Conservation (phyloP, 92 coral and sea anemone species). For the Porites evermanni region DNA sequence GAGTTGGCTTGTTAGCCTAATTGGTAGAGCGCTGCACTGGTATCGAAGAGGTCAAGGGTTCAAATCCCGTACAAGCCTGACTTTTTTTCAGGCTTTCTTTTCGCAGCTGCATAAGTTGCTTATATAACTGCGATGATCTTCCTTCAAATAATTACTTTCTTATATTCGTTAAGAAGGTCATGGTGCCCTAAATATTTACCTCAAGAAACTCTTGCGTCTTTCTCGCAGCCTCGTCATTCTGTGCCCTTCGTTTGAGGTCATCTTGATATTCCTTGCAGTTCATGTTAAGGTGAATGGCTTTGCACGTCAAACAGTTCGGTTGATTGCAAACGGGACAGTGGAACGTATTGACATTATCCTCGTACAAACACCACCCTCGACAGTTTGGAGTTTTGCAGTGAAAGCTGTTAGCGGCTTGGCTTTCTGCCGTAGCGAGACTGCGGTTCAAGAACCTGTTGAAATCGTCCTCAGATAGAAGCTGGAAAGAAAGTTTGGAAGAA, state of each 20-base stretch:
- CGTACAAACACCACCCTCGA: constrained; percentile 98
- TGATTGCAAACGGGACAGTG: constrained; percentile 89
- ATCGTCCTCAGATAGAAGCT: constrained; percentile 88
- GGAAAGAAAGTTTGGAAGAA: neutral
- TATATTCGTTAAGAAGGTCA: too few species aligned
- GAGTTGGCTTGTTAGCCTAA: too few species aligned
- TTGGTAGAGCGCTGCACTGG: too few species aligned
- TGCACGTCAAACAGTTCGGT: constrained; percentile 95
- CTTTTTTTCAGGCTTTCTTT: too few species aligned
- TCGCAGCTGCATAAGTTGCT: too few species aligned
- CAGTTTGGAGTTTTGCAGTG: constrained; percentile 98
- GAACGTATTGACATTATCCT: constrained; percentile 92
- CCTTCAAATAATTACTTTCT: too few species aligned
- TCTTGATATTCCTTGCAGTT: constrained; percentile 97
- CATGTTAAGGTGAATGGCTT: constrained; percentile 89
- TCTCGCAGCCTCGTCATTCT: constrained; percentile 87
- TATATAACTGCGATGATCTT: too few species aligned
- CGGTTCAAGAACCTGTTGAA: constrained; percentile 94
- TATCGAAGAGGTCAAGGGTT: too few species aligned
- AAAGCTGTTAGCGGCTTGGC: constrained; percentile 95
- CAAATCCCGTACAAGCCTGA: too few species aligned
- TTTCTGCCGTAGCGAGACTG: constrained; percentile 95
- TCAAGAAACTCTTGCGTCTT: constrained; percentile 90
- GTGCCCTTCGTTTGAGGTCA: constrained; percentile 89
- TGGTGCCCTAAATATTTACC: constrained; percentile 44